Evolutionary conservation across 2,888 invertebrate genomes (phyloP), one percentile per base, ranked within the genome.

Genomic region (Ectemnius continuus): DNA sequence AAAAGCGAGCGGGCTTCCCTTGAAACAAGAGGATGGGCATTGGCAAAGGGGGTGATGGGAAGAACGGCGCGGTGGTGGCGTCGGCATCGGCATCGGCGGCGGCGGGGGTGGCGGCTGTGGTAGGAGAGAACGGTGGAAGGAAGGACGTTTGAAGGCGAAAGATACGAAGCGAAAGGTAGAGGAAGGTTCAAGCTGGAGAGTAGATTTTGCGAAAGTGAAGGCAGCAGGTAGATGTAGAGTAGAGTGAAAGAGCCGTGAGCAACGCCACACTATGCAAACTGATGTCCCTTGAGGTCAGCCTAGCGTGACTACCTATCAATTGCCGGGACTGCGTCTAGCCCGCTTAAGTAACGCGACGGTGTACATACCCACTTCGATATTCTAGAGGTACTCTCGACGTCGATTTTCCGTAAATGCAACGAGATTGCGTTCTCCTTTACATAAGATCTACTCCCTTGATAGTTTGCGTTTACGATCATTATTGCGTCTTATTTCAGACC

Each of bases 291-390:
- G 86, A 85, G 86, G 85, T 85, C 84, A 86, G 85, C 81, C 81
- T 84, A 81, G 81, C 84, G 84, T 85, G 85, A 83, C 86, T 86
- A 84, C 85, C 86, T 86, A 86, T 85, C 86, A 86, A 84, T 86
- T 83, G 82, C 81, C 75, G 81, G 80, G 82, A 79, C 85, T 85
- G 70, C 80, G 79, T 82, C 79, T 82, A 76, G 79, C 75, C 68
- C 80, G 78, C 64, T 73, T 81, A 76, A 80, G 79, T 78, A 79
- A 85, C 79, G 79, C 80, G 80, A 75, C 75, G 79, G 63, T 80
- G 80, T 75, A 82, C 81, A 80, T 76, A 83, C 75, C 64, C 73
- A 71, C 73, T 79, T 61, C 61, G 75, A 79, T 82, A 81, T 81
- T 79, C 77, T 58, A 66, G 69, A 72, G 76, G 69, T 71, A 81